phyloP scores from a whole-genome alignment of 1,140 invertebrate genomes.

The Mercenaria mercenaria region DNA sequence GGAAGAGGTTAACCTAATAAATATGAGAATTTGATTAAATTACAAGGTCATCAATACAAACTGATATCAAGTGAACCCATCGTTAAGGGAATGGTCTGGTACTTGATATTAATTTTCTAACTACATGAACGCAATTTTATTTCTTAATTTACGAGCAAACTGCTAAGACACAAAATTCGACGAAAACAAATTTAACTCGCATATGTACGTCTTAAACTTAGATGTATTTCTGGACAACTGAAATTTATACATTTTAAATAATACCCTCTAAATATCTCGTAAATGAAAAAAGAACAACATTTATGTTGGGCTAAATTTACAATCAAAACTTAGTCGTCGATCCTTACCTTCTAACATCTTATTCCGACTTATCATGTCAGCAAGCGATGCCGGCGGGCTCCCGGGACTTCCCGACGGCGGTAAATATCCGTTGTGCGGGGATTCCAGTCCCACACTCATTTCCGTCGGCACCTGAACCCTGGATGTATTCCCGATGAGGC shows the following conservation, averaged over 20 bases:
- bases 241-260: no score
- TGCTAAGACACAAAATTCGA: no score
- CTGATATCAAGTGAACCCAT: background rate
- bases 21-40: slow-evolving; percentile 10
- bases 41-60: background rate
- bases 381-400: slow-evolving; percentile 66
- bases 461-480: background rate
- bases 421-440: slow-evolving; percentile 34
- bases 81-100: background rate
- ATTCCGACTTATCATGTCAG: slow-evolving; percentile 75
- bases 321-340: no score
- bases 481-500: background rate
- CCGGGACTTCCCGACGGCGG: slow-evolving; percentile 60
- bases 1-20: background rate
- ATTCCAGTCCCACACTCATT: slow-evolving; percentile 56
- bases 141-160: no score
- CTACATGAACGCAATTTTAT: no score
- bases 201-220: no score
- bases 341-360: slow-evolving; percentile 75
- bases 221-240: no score
- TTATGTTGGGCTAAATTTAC: no score
- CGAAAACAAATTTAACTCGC: no score
- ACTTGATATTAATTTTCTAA: background rate
- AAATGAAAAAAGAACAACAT: no score
- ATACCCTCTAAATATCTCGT: no score